Evolutionary conservation across 2,888 invertebrate species (phyloP).

Genomic region (Odontothrips loti): DNA sequence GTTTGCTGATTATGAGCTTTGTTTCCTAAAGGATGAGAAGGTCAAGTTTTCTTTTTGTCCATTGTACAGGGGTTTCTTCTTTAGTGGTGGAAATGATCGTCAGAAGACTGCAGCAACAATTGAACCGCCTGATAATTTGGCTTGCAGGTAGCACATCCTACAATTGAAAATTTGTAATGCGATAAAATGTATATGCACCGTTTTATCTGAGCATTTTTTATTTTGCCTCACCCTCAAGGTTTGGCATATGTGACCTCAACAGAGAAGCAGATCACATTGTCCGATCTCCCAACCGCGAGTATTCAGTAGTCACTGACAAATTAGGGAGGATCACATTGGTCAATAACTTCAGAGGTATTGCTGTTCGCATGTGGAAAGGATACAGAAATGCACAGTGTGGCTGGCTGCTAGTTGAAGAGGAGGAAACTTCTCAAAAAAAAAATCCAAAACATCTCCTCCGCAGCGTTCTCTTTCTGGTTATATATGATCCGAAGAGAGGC

Average conservation of each 20-base stretch:
- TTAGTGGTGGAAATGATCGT: constrained; percentile 48
- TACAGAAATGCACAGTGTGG: constrained; percentile 94
- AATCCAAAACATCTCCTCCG: constrained; percentile 34
- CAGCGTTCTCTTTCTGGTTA: constrained; percentile 68
- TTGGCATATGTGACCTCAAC: constrained; percentile 73
- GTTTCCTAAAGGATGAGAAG: not conserved
- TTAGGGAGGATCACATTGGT: constrained; percentile 83
- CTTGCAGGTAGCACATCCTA: constrained; percentile 50
- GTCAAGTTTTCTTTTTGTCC: not conserved
- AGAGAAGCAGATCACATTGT: constrained; percentile 70
- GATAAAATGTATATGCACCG: not conserved
- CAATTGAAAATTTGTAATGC: not conserved
- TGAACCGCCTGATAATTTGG: constrained; percentile 58
- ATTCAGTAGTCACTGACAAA: constrained; percentile 79
- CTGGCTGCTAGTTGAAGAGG: constrained; percentile 79
- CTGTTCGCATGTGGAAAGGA: constrained; percentile 88
- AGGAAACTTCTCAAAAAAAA: constrained; percentile 43
- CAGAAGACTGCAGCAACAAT: constrained; percentile 42
- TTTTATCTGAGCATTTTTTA: not conserved
- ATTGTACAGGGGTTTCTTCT: constrained; percentile 51
- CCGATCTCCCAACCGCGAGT: constrained; percentile 71
- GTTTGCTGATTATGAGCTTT: constrained; percentile 34
- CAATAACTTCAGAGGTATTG: constrained; percentile 73
- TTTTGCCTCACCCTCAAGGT: constrained; percentile 47
- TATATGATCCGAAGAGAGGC: constrained; percentile 89